Conservation (phyloP, 2,113 vertebrate species). For the Nothocercus nigrocapillus region DNA sequence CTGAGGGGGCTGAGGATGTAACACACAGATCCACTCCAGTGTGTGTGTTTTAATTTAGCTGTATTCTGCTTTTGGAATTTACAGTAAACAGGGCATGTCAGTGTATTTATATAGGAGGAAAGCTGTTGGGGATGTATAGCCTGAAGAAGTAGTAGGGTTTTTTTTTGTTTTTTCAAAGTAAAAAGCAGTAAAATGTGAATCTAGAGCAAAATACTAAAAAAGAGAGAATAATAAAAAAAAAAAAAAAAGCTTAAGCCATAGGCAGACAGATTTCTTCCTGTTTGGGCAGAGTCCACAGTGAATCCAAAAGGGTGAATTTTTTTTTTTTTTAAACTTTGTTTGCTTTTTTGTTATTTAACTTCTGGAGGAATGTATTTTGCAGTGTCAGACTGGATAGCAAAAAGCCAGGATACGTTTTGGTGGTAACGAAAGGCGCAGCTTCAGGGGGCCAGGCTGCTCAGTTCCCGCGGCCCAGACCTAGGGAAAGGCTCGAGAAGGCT, state of each 20-base stretch:
- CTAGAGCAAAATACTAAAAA: not conserved
- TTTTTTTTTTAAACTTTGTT: not conserved
- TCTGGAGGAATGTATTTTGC: not conserved
- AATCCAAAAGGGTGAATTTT: not conserved
- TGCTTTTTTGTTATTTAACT: not conserved
- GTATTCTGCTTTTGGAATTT: not conserved
- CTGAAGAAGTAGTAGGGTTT: not conserved
- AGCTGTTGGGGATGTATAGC: not conserved
- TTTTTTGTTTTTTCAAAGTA: not conserved
- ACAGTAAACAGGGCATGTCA: not conserved
- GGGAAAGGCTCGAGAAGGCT: not conserved
- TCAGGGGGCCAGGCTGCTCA: not conserved
- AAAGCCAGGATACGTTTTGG: not conserved
- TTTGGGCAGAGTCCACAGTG: not conserved
- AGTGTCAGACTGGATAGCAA: not conserved
- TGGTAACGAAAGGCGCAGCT: accelerated
- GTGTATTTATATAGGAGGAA: not conserved
- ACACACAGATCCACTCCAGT: accelerated
- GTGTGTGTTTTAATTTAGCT: not conserved
- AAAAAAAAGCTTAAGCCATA: not conserved
- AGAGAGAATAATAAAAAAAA: not conserved
- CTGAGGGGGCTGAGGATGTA: not conserved
- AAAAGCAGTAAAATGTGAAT: not conserved
- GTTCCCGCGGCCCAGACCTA: too few relatives aligned
- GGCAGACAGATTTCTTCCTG: not conserved